A percentile compares a stretch with the other conserved stretches of the same genome.
Conservation (phyloP, 2,888 invertebrate species). For the Selenia dentaria region DNA sequence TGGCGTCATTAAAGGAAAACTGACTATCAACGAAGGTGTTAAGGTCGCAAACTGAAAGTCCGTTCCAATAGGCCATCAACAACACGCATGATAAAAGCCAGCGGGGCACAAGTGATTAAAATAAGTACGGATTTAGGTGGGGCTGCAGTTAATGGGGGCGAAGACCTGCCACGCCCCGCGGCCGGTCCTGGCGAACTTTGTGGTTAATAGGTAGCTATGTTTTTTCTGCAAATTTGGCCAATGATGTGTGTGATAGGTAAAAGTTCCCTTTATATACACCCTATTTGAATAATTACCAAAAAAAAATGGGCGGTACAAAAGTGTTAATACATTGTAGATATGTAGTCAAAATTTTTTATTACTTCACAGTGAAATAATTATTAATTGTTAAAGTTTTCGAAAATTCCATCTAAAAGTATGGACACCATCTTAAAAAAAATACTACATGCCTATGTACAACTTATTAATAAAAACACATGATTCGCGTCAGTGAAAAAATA, state of each 20-base stretch:
- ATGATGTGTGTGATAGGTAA: conserved; percentile 22
- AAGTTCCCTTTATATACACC: too few species aligned
- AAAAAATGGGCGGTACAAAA: too few species aligned
- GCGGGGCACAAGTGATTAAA: conserved; percentile 76
- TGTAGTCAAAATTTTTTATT: too few species aligned
- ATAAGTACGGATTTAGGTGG: conserved; percentile 78
- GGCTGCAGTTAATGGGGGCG: conserved; percentile 59
- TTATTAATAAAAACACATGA: too few species aligned
- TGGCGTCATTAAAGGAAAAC: conserved; percentile 32
- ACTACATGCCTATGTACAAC: too few species aligned
- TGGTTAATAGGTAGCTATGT: conserved; percentile 37
- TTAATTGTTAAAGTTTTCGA: too few species aligned
- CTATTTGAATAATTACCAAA: too few species aligned
- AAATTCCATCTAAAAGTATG: too few species aligned
- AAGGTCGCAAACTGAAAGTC: conserved; percentile 43
- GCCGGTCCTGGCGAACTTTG: conserved; percentile 44
- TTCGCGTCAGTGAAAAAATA: too few species aligned
- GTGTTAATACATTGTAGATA: too few species aligned
- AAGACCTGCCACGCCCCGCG: conserved; percentile 50
- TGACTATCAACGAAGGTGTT: conserved; percentile 30
- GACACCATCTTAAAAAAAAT: too few species aligned
- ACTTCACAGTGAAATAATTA: too few species aligned
- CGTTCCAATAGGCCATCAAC: conserved; percentile 49
- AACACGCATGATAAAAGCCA: conserved; percentile 72
- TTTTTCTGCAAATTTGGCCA: conserved; percentile 36